Conservation (phyloP, 2,888 invertebrate genomes). For the Drosophila macrothrix region DNA sequence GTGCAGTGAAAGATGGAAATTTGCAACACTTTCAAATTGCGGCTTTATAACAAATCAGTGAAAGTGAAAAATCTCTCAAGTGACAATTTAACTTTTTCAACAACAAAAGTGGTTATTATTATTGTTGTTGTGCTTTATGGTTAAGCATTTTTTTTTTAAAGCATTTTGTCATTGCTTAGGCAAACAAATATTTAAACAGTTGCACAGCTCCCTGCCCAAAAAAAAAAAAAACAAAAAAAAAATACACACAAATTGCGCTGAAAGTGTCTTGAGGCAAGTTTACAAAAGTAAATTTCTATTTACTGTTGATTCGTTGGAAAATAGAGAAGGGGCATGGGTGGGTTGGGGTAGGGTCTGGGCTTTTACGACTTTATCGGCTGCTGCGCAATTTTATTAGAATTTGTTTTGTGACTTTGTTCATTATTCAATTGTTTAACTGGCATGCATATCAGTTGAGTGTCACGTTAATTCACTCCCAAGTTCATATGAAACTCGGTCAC, state of each 20-base stretch:
- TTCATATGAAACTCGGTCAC: slow-evolving; percentile 17
- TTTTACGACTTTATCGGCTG: slow-evolving; percentile 8
- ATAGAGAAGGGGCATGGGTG: background rate
- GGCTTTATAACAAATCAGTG: slow-evolving; percentile 70
- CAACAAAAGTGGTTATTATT: slow-evolving; percentile 49
- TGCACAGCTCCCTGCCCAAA: slow-evolving; percentile 15
- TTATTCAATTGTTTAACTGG: slow-evolving; percentile 28
- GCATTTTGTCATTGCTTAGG: slow-evolving; percentile 35
- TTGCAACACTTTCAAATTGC: slow-evolving; percentile 66
- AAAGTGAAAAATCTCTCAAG: slow-evolving; percentile 76
- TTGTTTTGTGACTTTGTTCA: slow-evolving; percentile 21
- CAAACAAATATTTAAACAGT: slow-evolving; percentile 65
- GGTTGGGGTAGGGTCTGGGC: background rate
- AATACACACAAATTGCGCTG: slow-evolving; percentile 1
- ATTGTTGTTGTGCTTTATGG: slow-evolving; percentile 20
- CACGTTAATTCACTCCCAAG: slow-evolving; percentile 20
- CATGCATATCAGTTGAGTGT: slow-evolving; percentile 23
- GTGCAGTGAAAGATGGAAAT: slow-evolving; percentile 67
- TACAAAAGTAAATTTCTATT: slow-evolving; percentile 40
- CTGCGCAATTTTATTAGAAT: slow-evolving; percentile 44
- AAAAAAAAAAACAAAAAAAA: background rate
- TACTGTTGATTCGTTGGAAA: background rate
- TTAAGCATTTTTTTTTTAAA: slow-evolving; percentile 21
- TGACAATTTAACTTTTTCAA: slow-evolving; percentile 72
- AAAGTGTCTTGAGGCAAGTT: slow-evolving; percentile 24